Base-by-base conservation (phyloP, 1,140 invertebrate genomes). In the Vanessa tameamea region DNA sequence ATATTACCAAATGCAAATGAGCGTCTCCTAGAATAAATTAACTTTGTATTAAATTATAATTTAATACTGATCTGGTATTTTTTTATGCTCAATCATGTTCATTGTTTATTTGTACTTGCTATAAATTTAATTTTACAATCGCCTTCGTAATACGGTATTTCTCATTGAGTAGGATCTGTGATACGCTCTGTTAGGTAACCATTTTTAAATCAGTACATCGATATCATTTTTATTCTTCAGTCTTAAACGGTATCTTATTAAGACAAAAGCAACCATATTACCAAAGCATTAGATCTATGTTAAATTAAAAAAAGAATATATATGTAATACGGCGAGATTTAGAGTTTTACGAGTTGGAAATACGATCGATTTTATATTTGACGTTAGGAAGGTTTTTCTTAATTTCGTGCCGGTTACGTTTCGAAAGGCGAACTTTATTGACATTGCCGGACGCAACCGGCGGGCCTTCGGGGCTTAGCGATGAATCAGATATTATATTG, bases 401-500 rank as follows among this genome's bases (percentile, higher is more conserved):
- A 59, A 72, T 72, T 72, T 66, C n/a, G 64, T 53, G 14, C 26
- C 53, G 53, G 65, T 59, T 72, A 66, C 51, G 48, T 61, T 72
- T 72, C 64, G 71, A 72, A 72, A 72, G 71, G 64, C 26, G 64
- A 47, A 72, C 47, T 72, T 59, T 59, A 61, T 66, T 67, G 26
- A 66, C 47, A 26, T 20, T 23, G 16, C 23, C 53, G n/a, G 53
- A 57, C 20, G 37, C 9, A 16, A 15, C 31, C 43, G 20, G 47
- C 23, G 53, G 64, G 66, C 71, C 71, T 72, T 72, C 64, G 64
- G 55, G 53, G 20, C 53, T 57, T 11, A 37, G 57, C 23, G 64
- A 67, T 72, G 71, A 72, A 67, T 72, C 71, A 72, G 64, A 67
- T 72, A 61, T 53, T 72, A 66, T 47, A 47, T 59, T 66, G 16